Base-by-base conservation (phyloP, 2,797 vertebrate genomes). In the Diglossa cyanea region DNA sequence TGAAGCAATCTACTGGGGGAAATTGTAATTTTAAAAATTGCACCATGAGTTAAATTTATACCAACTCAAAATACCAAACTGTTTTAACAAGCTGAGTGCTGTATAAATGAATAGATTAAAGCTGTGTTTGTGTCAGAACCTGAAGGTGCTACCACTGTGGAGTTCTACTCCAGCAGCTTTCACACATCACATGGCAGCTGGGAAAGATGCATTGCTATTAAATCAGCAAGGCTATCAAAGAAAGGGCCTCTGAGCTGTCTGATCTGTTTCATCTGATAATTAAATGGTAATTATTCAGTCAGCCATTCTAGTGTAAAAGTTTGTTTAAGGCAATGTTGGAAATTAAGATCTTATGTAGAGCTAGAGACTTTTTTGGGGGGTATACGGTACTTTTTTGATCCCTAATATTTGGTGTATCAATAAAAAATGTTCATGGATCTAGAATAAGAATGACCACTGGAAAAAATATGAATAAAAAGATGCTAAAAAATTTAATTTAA, bases 21-120 rank as follows among this genome's bases (percentile, higher is more conserved):
- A 91, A 94, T 65, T 58, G 79, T 91, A 83, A 88, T 90, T 93
- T 86, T 39, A 88, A 95, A 95, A 95, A 86, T 67, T 89, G 74
- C 16, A 75, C 86, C 70, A 71, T 3, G 66, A 94, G 81, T 95
- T 94, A 93, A 90, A 95, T 88, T 95, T 96, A 94, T 81, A 86
- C 65, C 61, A 76, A 51, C 85, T 88, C 45, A 62, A 89, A 90
- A 37, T 78, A 91, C 63, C 44, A 81, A 85, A 65, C 55, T 85
- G 63, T 71, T 94, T 94, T 92, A 93, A 58, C 80, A 76, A 77
- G 91, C 50, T 75, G 5, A 39, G 9, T 80, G 62, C 65, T 95
- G 80, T 91, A 94, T 95, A 95, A 90, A 88, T 94, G 88, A 93
- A 95, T 95, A 96, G 81, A 96, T 96, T 95, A 96, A 79, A 86